Evolutionary conservation across 2,888 invertebrate species (phyloP).

Genomic region (Cecidostiba fungosa): DNA sequence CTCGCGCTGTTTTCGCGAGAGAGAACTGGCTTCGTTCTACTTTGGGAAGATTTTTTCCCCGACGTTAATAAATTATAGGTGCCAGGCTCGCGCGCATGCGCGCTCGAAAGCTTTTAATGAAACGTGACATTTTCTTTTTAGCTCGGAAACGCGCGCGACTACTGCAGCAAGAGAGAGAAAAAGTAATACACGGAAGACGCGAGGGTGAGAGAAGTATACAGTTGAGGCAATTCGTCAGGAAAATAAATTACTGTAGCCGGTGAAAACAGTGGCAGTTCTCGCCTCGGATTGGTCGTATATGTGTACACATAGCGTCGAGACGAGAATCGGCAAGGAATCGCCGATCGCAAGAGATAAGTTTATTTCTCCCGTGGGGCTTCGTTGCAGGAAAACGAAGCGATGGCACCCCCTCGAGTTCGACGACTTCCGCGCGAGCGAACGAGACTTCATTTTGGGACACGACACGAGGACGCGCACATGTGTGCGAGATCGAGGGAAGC

Average conservation of each 20-base stretch:
- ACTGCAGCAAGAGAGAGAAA: not conserved
- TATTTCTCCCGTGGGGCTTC: constrained; percentile 62
- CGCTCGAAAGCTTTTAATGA: constrained; percentile 58
- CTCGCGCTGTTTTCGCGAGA: constrained; percentile 63
- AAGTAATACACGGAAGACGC: not conserved
- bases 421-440: constrained; percentile 22
- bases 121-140: constrained; percentile 63
- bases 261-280: constrained; percentile 65
- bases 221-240: constrained; percentile 62
- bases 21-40: constrained; percentile 54
- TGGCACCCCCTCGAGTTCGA: not conserved
- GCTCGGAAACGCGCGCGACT: not conserved
- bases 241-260: constrained; percentile 63
- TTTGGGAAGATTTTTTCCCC: constrained; percentile 63
- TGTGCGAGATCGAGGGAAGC: constrained; percentile 18
- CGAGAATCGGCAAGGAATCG: constrained; percentile 36
- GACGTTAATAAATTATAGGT: constrained; percentile 62
- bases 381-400: not conserved
- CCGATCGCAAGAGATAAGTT: constrained; percentile 53
- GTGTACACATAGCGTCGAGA: not conserved
- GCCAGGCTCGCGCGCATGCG: constrained; percentile 22
- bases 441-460: constrained; percentile 49
- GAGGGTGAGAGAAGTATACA: constrained; percentile 53
- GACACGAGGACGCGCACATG: constrained; percentile 30
- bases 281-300: constrained; percentile 61